Conservation (phyloP, 1,140 invertebrate genomes). For the Habropoda laboriosa region DNA sequence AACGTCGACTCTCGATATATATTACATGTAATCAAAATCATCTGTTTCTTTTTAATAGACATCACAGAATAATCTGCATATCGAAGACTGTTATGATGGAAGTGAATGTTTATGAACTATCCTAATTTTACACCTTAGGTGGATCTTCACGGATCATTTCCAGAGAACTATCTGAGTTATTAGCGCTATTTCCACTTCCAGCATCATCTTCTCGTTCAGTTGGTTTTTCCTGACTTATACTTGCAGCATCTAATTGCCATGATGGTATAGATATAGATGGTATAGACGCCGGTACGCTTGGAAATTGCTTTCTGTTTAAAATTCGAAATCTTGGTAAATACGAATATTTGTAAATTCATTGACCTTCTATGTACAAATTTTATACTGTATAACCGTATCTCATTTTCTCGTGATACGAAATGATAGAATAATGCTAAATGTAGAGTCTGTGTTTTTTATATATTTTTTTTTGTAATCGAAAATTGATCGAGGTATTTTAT, state of each 20-base stretch:
- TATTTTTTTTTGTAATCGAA: conserved; percentile 10
- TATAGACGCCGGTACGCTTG: conserved; percentile 87
- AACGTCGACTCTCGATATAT: conserved; percentile 27
- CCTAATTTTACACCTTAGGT: conserved; percentile 74
- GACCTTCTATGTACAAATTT: conserved; percentile 33
- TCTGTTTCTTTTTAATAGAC: conserved; percentile 35
- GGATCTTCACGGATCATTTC: conserved; percentile 81
- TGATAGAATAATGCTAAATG: neutral
- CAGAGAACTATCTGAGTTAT: conserved; percentile 81
- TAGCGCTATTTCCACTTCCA: conserved; percentile 80
- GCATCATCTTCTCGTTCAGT: conserved; percentile 79
- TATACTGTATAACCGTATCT: neutral
- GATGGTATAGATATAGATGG: conserved; percentile 86
- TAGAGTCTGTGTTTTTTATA: conserved; percentile 18
- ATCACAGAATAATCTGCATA: conserved; percentile 32
- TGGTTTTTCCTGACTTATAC: conserved; percentile 75
- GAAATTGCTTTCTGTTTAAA: conserved; percentile 87
- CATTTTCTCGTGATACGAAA: neutral
- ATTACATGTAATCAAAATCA: conserved; percentile 23
- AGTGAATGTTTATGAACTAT: conserved; percentile 33
- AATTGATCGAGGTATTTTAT: conserved; percentile 50
- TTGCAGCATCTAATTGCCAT: conserved; percentile 85
- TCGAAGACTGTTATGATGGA: conserved; percentile 55
- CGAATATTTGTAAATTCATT: neutral
- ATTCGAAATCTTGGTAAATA: conserved; percentile 44